Conservation (phyloP, 2,888 invertebrate species). For the Adelphocoris suturalis region DNA sequence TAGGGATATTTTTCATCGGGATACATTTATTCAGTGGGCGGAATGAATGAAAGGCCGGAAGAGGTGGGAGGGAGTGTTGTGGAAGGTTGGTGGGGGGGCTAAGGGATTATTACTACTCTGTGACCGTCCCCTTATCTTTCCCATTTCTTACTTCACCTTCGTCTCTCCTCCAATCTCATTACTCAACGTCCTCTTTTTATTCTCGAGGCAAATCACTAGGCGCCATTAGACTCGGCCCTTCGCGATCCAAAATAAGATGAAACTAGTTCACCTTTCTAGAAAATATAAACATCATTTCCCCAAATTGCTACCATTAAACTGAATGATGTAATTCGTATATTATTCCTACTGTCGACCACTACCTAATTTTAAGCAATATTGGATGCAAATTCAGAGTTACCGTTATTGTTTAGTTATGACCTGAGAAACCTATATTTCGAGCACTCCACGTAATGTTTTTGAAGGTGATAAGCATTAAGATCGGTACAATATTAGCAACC, state of each 20-base stretch:
- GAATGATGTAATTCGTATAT: too few species aligned
- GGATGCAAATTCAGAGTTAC: too few species aligned
- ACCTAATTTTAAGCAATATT: too few species aligned
- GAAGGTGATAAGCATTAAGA: too few species aligned
- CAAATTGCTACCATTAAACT: too few species aligned
- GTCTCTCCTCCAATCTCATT: not conserved
- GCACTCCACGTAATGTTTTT: too few species aligned
- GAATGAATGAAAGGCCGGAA: slow-evolving; percentile 18
- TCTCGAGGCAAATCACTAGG: not conserved
- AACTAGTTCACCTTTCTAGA: not conserved
- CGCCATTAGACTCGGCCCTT: not conserved
- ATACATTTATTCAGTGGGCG: slow-evolving; percentile 39
- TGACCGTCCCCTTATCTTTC: slow-evolving; percentile 30
- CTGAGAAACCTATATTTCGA: too few species aligned
- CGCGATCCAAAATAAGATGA: slow-evolving; percentile 14
- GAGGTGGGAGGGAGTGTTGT: not conserved
- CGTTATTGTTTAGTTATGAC: too few species aligned
- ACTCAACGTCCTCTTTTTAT: not conserved
- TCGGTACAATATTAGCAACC: too few species aligned
- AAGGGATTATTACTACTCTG: slow-evolving; percentile 24
- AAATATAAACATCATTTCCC: too few species aligned
- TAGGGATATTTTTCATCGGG: slow-evolving; percentile 39
- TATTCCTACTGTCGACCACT: too few species aligned
- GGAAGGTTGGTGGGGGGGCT: not conserved
- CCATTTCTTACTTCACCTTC: slow-evolving; percentile 34